phyloP scores from a whole-genome alignment of 1,140 invertebrate species.

The Aphis craccivora region DNA sequence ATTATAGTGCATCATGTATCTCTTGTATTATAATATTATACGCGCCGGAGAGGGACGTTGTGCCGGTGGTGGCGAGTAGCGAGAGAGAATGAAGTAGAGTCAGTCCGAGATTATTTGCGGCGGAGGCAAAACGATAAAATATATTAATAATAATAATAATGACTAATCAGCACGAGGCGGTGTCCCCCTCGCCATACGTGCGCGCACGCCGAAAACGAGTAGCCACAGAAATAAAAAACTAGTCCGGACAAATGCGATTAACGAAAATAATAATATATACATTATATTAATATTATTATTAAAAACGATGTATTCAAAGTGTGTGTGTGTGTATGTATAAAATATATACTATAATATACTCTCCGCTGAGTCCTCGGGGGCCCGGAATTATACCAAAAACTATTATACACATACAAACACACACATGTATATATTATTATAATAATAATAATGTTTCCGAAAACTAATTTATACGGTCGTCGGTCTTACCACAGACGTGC shows the following conservation, averaged over 20 bases:
- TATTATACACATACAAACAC: background rate
- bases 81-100: background rate
- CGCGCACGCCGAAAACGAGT: background rate
- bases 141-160: conserved; percentile 6
- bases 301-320: background rate
- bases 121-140: background rate
- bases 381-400: conserved; percentile 18
- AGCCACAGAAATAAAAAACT: conserved; percentile 18
- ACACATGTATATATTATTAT: background rate
- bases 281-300: conserved; percentile 14
- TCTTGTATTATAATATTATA: background rate
- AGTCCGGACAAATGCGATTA: conserved; percentile 8
- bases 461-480: conserved; percentile 37
- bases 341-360: background rate
- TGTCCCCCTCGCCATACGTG: background rate
- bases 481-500: background rate
- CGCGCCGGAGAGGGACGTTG: background rate
- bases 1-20: too few relatives aligned
- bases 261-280: conserved; percentile 23
- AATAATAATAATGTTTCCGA: conserved; percentile 30
- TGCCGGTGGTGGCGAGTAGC: background rate
- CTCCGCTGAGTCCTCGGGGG: background rate
- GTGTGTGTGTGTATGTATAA: background rate
- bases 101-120: background rate
- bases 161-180: background rate